These are phyloP conservation scores for Brachylomia viminalis DNA, from an alignment of 2,888 invertebrate genomes.

Conservation along the genomic window DNA sequence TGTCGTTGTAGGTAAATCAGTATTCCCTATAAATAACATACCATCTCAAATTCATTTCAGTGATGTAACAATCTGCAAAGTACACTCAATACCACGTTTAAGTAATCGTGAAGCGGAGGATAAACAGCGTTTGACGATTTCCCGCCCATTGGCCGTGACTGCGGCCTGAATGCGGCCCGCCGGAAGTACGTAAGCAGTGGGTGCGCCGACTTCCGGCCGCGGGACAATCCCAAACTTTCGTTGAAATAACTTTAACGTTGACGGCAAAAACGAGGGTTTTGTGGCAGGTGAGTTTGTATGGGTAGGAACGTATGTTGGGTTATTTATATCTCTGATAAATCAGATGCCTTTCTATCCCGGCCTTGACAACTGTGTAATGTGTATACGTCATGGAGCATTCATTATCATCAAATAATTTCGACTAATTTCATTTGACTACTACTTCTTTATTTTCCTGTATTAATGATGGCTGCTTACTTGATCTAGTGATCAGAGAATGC, in stretches of 20 bases:
- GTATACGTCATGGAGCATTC: too few relatives aligned
- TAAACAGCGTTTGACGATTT: constrained; percentile 69
- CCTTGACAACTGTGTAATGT: neutral
- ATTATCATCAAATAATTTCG: neutral
- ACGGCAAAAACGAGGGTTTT: constrained; percentile 58
- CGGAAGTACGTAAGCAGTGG: constrained; percentile 65
- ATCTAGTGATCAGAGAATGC: too few relatives aligned
- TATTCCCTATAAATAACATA: neutral
- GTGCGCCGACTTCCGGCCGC: constrained; percentile 65
- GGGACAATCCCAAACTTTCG: constrained; percentile 65
- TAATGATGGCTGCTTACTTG: neutral
- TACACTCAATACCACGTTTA: constrained; percentile 45
- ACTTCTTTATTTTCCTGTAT: neutral
- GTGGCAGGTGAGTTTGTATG: constrained; percentile 25
- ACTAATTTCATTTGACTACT: neutral
- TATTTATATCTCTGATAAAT: constrained; percentile 11
- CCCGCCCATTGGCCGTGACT: constrained; percentile 66
- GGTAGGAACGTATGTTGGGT: neutral
- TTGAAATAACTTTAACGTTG: constrained; percentile 63
- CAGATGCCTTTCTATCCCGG: neutral
- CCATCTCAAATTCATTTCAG: neutral
- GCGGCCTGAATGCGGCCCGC: constrained; percentile 56
- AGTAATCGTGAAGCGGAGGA: constrained; percentile 56
- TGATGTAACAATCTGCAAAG: constrained; percentile 33
- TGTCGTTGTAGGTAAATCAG: neutral